These are phyloP conservation scores for Parnassius mnemosyne DNA, from an alignment of 2,888 invertebrate genomes.

Conservation along the genomic window DNA sequence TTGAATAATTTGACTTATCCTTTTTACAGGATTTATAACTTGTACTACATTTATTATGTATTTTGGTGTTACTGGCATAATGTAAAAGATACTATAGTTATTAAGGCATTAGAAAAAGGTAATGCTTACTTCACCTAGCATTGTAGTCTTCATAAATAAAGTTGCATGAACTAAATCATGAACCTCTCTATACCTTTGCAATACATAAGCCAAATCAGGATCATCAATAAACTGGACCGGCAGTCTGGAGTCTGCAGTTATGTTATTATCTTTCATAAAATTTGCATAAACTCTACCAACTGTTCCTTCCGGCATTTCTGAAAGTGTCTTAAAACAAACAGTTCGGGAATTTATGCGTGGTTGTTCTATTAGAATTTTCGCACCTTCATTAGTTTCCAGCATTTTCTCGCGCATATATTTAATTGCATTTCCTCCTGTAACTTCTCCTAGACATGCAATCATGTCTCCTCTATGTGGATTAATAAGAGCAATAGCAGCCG, in stretches of 20 bases:
- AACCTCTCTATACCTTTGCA: constrained; percentile 98
- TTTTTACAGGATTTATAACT: too few relatives aligned
- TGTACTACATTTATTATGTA: too few relatives aligned
- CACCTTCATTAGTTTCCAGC: constrained; percentile 88
- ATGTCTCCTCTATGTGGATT: constrained; percentile 93
- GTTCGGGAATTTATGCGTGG: constrained; percentile 94
- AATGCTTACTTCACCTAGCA: constrained; percentile 86
- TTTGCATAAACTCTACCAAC: constrained; percentile 92
- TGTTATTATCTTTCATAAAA: constrained; percentile 91
- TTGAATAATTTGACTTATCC: too few relatives aligned
- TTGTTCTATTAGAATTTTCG: constrained; percentile 85
- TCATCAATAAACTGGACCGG: constrained; percentile 96
- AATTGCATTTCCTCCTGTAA: constrained; percentile 88
- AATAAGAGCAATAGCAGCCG: constrained; percentile 89
- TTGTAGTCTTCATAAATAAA: constrained; percentile 95
- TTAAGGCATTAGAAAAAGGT: not conserved
- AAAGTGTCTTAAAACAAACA: constrained; percentile 86
- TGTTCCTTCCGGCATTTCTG: constrained; percentile 87
- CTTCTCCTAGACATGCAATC: constrained; percentile 97
- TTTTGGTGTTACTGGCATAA: constrained; percentile 10
- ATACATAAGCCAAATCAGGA: constrained; percentile 94
- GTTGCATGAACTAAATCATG: constrained; percentile 97
- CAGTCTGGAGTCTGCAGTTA: constrained; percentile 94
- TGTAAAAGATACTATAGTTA: too few relatives aligned
- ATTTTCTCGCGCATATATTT: constrained; percentile 87